Percentiles rank a stretch among this genome's conserved stretches.
Conservation (phyloP, 2,797 vertebrate genomes). For the Anguilla megastoma region DNA sequence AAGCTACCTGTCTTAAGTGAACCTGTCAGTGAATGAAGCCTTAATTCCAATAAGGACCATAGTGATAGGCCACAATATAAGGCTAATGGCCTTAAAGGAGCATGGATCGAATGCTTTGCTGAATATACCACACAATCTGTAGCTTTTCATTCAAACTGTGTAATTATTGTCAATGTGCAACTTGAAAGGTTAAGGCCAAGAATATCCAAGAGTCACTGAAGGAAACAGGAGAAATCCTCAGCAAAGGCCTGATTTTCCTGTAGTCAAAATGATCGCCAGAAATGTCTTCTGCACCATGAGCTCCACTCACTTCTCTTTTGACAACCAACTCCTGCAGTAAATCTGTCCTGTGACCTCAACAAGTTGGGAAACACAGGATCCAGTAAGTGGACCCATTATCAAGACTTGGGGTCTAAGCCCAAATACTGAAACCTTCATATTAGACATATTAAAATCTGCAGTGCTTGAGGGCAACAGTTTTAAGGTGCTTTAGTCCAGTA, state of each 20-base stretch:
- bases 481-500: too few species aligned
- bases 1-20: not conserved
- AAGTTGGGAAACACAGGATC: not conserved
- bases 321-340: not conserved
- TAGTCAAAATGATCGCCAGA: not conserved
- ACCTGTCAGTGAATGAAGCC: not conserved
- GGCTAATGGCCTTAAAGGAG: not conserved
- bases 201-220: not conserved
- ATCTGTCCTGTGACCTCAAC: not conserved
- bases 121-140: not conserved
- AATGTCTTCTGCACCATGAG: not conserved
- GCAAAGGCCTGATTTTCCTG: not conserved
- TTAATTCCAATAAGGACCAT: not conserved
- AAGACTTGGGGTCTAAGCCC: not conserved
- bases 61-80: not conserved
- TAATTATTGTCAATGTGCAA: not conserved
- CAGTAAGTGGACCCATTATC: not conserved
- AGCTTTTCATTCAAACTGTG: not conserved
- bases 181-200: not conserved
- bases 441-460: not conserved
- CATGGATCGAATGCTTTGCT: not conserved
- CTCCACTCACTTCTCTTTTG: not conserved
- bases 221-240: not conserved
- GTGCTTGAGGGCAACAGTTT: not conserved
- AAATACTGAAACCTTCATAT: not conserved